Base-by-base conservation (phyloP, 2,888 invertebrate genomes). In the Chymomyza fuscimana region DNA sequence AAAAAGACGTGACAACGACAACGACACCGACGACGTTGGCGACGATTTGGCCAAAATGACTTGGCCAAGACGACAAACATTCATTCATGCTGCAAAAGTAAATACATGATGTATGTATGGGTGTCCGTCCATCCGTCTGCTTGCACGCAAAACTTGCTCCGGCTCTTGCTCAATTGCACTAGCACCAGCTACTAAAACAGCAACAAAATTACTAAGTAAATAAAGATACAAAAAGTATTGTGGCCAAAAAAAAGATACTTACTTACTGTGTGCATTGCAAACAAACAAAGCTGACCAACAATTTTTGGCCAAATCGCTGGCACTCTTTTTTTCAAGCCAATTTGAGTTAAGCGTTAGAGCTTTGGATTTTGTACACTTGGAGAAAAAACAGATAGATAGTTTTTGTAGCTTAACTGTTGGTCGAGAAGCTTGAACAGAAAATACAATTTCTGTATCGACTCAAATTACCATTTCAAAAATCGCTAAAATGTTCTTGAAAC, bases 1-100 rank as follows among this genome's bases (percentile, higher is more conserved):
- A 67, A 62, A 66, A 73, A 70, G 70, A 74, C 71, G 81, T 81
- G 79, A 82, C 82, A 66, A 74, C 71, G 50, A 64, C 65, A 36
- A 65, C 51, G 59, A 52, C 61, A n/a, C n/a, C n/a, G 65, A 46
- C n/a, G 51, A 7, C 9, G 51, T 51, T 51, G 15, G 15, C 16
- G 51, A 16, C 16, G 51, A 5, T 51, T n/a, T 51, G 51, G 51
- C 16, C 32, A 32, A 32, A 32, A 7, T 51, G 51, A 51, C 16
- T 54, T 54, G 54, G 54, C 54, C 54, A 54, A 54, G 54, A 54
- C 73, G 64, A 54, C 62, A 73, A 68, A 76, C 74, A 78, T 84
- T 80, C 82, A 83, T 84, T 84, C 85, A 82, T 83, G 72, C 75
- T 75, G 72, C 78, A 79, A 74, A 77, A 78, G 71, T 70, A 77